These are phyloP conservation scores for Calyptomena viridis DNA, from an alignment of 2,113 vertebrate species.

Conservation along the genomic window DNA sequence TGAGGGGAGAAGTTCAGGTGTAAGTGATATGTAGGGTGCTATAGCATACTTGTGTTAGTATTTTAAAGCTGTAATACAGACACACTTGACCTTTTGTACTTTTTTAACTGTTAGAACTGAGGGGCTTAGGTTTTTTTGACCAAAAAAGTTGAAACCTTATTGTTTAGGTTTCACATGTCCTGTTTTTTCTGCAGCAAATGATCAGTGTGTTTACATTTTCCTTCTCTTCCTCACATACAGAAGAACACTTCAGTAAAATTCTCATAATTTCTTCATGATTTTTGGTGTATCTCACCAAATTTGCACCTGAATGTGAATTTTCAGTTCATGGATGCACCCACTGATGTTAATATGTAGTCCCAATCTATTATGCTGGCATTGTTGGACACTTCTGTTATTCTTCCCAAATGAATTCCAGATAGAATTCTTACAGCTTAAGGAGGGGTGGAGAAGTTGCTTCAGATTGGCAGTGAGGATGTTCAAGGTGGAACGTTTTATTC, in stretches of 20 bases:
- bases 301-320: background rate
- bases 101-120: conserved; percentile 13
- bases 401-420: background rate
- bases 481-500: background rate
- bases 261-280: background rate
- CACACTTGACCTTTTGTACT: background rate
- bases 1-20: background rate
- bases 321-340: background rate
- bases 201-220: background rate
- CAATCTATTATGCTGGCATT: background rate
- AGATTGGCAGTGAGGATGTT: background rate
- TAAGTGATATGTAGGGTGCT: background rate
- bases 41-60: background rate
- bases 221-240: background rate
- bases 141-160: background rate
- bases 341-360: background rate
- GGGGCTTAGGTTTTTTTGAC: background rate
- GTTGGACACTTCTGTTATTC: background rate
- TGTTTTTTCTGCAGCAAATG: background rate
- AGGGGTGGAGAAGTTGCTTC: background rate
- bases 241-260: background rate
- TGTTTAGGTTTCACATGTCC: background rate
- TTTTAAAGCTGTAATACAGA: background rate
- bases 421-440: background rate
- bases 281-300: background rate